Conservation (phyloP, 2,797 vertebrate species). For the Sternotherus odoratus region DNA sequence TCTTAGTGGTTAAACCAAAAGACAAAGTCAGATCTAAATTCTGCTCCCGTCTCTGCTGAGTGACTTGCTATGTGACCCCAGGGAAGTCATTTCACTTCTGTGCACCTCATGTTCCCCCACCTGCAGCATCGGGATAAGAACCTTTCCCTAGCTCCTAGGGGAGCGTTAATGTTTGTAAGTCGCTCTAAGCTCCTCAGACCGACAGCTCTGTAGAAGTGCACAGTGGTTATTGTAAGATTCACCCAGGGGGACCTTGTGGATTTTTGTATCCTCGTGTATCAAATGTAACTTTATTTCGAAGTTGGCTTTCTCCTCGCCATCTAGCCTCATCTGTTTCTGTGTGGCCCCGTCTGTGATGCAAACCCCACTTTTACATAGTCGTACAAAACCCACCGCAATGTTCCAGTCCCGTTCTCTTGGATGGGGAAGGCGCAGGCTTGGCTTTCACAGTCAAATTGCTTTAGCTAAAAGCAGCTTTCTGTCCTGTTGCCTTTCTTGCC, state of each 20-base stretch:
- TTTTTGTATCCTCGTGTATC: neutral
- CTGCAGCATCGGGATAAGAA: neutral
- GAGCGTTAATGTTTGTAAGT: neutral
- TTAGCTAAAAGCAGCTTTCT: neutral
- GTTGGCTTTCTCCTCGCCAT: neutral
- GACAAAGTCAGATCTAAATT: neutral
- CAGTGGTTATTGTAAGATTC: neutral
- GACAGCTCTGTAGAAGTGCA: neutral
- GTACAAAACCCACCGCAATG: neutral
- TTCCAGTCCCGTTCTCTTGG: neutral
- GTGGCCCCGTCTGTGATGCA: neutral
- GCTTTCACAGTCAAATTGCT: neutral
- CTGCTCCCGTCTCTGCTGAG: neutral
- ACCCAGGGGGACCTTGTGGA: neutral
- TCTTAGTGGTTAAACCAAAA: neutral
- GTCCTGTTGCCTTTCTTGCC: neutral
- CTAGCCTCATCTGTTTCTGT: neutral
- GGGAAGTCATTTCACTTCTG: neutral
- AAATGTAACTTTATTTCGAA: neutral
- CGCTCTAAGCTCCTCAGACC: neutral
- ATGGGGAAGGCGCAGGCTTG: rapidly evolving
- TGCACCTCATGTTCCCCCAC: neutral
- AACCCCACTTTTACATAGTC: neutral
- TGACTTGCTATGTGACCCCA: neutral
- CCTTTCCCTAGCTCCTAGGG: neutral